Base-by-base conservation (phyloP, 2,113 vertebrate species). In the Rhabdornis inornatus region DNA sequence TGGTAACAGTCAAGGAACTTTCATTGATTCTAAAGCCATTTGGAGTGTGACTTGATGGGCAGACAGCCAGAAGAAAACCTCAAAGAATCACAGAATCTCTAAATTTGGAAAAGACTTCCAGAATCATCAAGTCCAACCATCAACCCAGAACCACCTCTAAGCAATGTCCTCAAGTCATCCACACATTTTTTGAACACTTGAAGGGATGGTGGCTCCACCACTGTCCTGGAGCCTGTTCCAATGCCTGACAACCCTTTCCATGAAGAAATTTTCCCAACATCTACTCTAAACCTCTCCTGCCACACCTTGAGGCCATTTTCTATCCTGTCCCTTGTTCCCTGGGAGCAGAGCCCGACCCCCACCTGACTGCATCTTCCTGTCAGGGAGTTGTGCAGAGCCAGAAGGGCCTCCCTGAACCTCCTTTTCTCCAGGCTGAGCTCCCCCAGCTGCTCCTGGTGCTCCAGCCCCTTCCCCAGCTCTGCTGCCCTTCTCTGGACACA, bases 261-360 rank as follows among this genome's bases (percentile, higher is more conserved):
- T 31, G n/a, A 71, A 56, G 30, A 56, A 31, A 22, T 64, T 56
- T 64, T 49, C 25, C 50, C 31, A 49, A 10, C 71, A 80, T 49
- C 42, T 25, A 71, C 49, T 11, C 9, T 42, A 64, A 65, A 80
- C 15, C 25, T 56, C 59, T 42, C 23, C 27, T 80, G 31, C 31
- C 21, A 56, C 25, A 42, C 22, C 31, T 30, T 64, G 76, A 72
- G 17, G 24, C 35, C 1, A 0, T 64, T 49, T 56, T 37, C 35
- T 50, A 1, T 31, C 37, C 31, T 31, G 31, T 65, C 60, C 10
- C 42, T 44, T 63, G 31, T 15, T 42, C 37, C 10, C 22, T 44
- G 42, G 31, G 27, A 80, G 25, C 21, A 80, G 24, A 64, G 57
- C 39, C 24, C 0, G 0, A 53, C 13, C 25, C 4, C 57, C 21